Evolutionary conservation across 2,888 invertebrate species (phyloP).

Genomic region (Platerodrilus igneus): DNA sequence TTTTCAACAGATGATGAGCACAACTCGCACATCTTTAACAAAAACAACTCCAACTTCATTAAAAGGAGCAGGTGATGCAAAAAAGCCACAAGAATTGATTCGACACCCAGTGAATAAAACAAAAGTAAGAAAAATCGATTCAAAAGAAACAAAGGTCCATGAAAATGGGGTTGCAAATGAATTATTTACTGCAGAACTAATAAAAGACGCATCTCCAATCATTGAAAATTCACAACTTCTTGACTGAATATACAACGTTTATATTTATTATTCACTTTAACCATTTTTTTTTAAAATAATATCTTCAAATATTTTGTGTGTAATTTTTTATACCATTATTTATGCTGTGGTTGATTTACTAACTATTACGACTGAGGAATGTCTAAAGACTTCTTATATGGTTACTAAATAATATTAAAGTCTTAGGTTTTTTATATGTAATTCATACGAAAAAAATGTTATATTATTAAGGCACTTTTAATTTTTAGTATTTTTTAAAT

Average conservation of each 20-base stretch:
- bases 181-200: conserved; percentile 26
- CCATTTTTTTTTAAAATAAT: too few relatives aligned
- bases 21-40: conserved; percentile 32
- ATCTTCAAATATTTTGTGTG: too few relatives aligned
- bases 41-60: conserved; percentile 35
- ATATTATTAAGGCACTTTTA: conserved; percentile 14
- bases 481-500: conserved; percentile 32
- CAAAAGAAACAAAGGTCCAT: conserved; percentile 16
- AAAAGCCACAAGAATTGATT: conserved; percentile 21
- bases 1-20: conserved; percentile 27
- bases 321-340: too few relatives aligned
- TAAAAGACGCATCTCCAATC: conserved; percentile 46
- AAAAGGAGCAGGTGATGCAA: conserved; percentile 22
- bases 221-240: conserved; percentile 39
- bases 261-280: too few relatives aligned
- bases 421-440: conserved; percentile 8
- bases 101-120: conserved; percentile 10
- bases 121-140: conserved; percentile 29
- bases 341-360: too few relatives aligned
- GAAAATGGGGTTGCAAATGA: conserved; percentile 24
- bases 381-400: too few relatives aligned
- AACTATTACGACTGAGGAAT: too few relatives aligned
- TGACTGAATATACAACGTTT: conserved; percentile 37
- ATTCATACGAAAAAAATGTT: conserved; percentile 8
- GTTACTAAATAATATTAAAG: too few relatives aligned